Base-by-base conservation (phyloP, 2,113 vertebrate species). In the Podocnemis expansa region DNA sequence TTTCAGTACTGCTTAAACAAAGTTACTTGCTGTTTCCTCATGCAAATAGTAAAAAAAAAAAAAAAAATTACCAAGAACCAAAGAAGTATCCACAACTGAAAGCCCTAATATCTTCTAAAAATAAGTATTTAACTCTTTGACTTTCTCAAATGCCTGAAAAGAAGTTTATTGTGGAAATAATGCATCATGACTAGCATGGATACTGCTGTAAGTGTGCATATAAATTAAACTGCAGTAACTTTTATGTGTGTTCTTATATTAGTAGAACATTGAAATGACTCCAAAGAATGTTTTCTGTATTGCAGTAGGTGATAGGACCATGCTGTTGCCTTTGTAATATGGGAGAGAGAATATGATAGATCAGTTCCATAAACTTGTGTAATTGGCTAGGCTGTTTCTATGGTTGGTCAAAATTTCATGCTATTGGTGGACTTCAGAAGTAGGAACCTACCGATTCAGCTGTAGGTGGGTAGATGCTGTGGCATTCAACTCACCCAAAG, bases 351-450 rank as follows among this genome's bases (percentile, higher is more conserved):
- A 93, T 95, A 82, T 85, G 94, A 97, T 97, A 96, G 95, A 96
- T 97, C 91, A 91, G 63, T 98, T 96, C 88, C 76, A 27, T 75
- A 60, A 89, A 83, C 80, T 82, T 55, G 12, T 47, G 25, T 90
- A 85, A 97, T 98, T 98, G 98, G 97, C 82, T 29, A 2, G 82
- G n/a, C 90, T 97, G 97, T 98, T 98, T 98, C 97, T 91, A 96
- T 97, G 97, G 88, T 78, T 93, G 52, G 84, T 70, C 78, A 87
- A 56, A 52, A 91, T 80, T 45, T 83, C 1, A 5, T 51, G 91
- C 89, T 89, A 97, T 98, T 98, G 98, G 97, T 94, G 87, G 41
- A 5, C 88, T 95, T 55, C 0, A 81, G 0, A 60, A 96, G 60
- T 88, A 93, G 95, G 90, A 49, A 91, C 89, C 91, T 67, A 92